These are phyloP conservation scores for Phenacoccus solenopsis DNA, from an alignment of 1,140 invertebrate species.

Conservation along the genomic window DNA sequence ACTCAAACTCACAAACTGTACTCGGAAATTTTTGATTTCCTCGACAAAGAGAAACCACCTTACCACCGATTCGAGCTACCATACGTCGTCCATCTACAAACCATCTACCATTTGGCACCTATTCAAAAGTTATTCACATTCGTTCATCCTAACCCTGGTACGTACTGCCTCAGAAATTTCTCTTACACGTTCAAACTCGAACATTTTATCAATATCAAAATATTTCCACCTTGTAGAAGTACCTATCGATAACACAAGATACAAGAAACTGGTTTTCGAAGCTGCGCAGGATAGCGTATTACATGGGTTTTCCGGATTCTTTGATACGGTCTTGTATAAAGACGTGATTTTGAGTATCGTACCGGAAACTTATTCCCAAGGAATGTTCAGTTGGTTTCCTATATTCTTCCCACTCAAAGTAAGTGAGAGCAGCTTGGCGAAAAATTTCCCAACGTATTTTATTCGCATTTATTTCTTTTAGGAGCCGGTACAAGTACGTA, in stretches of 20 bases:
- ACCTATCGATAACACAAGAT: slow-evolving; percentile 58
- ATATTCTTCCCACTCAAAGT: slow-evolving; percentile 83
- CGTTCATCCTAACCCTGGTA: slow-evolving; percentile 65
- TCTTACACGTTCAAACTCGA: background rate
- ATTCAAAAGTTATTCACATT: slow-evolving; percentile 78
- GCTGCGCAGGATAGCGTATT: slow-evolving; percentile 60
- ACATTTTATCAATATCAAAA: background rate
- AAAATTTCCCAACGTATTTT: slow-evolving; percentile 20
- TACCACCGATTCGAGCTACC: slow-evolving; percentile 65
- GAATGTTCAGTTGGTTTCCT: slow-evolving; percentile 97
- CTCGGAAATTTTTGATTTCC: slow-evolving; percentile 44
- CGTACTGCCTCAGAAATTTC: slow-evolving; percentile 18
- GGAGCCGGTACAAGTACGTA: slow-evolving; percentile 59
- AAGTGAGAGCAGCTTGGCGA: slow-evolving; percentile 26
- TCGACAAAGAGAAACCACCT: slow-evolving; percentile 41
- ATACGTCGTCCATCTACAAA: slow-evolving; percentile 87
- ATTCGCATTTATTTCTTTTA: slow-evolving; percentile 34
- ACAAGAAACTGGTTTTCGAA: slow-evolving; percentile 52
- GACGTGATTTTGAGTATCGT: slow-evolving; percentile 78
- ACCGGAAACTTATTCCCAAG: slow-evolving; percentile 70
- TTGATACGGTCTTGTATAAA: slow-evolving; percentile 75
- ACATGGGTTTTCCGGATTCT: slow-evolving; percentile 92
- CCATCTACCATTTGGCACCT: slow-evolving; percentile 67
- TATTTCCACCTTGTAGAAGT: slow-evolving; percentile 34
- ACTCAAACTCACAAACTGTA: slow-evolving; percentile 65